A percentile compares a stretch with the other conserved stretches of the same genome.
Conservation (phyloP, 2,113 vertebrate species). For the Myrmophylax atrothorax region DNA sequence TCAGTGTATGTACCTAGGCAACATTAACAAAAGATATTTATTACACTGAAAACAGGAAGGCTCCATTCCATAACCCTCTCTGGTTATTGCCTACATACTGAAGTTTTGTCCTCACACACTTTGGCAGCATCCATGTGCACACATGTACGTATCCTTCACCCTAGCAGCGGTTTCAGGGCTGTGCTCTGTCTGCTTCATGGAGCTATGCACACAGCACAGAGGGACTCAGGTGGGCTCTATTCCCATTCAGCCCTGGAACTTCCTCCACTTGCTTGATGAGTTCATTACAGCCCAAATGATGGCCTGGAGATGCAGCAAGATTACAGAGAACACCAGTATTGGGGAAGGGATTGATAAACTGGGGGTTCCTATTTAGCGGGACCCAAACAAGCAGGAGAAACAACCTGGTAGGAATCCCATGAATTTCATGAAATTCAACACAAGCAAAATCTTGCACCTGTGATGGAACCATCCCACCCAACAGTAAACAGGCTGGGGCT, state of each 20-base stretch:
- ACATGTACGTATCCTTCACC: background rate
- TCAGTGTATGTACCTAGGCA: background rate
- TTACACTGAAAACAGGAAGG: background rate
- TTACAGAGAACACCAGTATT: background rate
- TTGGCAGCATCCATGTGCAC: background rate
- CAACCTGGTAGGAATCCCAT: background rate
- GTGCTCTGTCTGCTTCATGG: background rate
- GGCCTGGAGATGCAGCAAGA: background rate
- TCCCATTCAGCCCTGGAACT: background rate
- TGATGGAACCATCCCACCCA: background rate
- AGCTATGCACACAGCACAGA: background rate
- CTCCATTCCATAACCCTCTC: background rate
- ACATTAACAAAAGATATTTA: background rate
- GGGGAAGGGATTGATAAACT: background rate
- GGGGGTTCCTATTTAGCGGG: background rate
- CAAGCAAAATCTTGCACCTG: background rate
- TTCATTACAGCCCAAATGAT: background rate
- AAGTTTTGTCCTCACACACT: background rate
- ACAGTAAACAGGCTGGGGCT: background rate
- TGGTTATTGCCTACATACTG: background rate
- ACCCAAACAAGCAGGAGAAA: background rate
- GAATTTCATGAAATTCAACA: background rate
- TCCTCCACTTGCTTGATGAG: background rate
- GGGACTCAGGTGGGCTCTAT: background rate
- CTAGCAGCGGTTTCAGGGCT: background rate